These are phyloP conservation scores for Drosophila kurseongensis DNA, from an alignment of 1,140 invertebrate species.

Conservation along the genomic window DNA sequence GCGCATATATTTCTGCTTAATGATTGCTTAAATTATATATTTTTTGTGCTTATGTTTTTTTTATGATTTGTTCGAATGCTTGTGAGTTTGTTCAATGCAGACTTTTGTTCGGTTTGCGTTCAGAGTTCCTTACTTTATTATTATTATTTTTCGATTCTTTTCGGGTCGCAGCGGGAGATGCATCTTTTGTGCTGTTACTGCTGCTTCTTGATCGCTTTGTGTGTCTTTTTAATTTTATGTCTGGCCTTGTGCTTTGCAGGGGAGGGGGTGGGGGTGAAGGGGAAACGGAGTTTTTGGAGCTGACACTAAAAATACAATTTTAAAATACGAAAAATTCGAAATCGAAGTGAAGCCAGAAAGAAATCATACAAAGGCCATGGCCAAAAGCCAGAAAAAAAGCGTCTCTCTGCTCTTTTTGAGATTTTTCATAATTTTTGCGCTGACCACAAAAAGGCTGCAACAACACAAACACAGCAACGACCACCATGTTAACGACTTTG, in stretches of 20 bases:
- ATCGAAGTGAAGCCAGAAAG: conserved; percentile 51
- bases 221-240: conserved; percentile 76
- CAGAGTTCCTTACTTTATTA: conserved; percentile 25
- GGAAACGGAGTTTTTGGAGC: conserved; percentile 51
- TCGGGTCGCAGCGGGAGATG: conserved; percentile 73
- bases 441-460: conserved; percentile 71
- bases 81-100: conserved; percentile 2
- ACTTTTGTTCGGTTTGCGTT: conserved; percentile 6
- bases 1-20: conserved; percentile 15
- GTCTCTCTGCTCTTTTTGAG: conserved; percentile 57
- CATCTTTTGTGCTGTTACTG: conserved; percentile 50
- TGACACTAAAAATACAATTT: conserved; percentile 73
- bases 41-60: conserved; percentile 3
- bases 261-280: conserved; percentile 5
- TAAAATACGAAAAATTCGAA: conserved; percentile 58
- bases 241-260: conserved; percentile 61
- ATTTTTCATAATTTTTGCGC: conserved; percentile 80
- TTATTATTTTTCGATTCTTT: conserved; percentile 42
- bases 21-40: conserved; percentile 32
- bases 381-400: conserved; percentile 51
- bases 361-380: conserved; percentile 74
- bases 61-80: conserved; percentile 1
- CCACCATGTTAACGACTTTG: conserved; percentile 77
- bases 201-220: conserved; percentile 65
- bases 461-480: conserved; percentile 38